Percentiles rank a stretch among this genome's conserved stretches.
Evolutionary conservation across 1,140 invertebrate genomes (phyloP).

Genomic region (Heliconius nattereri): DNA sequence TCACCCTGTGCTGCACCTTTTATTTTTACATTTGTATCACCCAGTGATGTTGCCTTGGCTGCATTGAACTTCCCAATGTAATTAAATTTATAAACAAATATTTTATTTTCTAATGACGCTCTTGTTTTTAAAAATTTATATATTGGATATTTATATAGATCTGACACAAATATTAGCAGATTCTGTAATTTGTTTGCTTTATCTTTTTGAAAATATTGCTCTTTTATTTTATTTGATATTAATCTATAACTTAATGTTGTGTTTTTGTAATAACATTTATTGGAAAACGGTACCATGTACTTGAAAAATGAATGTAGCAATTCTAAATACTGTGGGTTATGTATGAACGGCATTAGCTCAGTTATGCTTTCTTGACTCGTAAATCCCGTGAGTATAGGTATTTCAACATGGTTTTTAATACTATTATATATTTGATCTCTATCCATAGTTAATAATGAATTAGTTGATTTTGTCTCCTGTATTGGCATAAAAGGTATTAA

Average conservation of each 20-base stretch:
- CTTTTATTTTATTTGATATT: conserved; percentile 54
- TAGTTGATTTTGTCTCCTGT: conserved; percentile 51
- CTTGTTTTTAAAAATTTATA: conserved; percentile 59
- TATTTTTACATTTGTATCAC: conserved; percentile 44
- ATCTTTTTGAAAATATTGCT: conserved; percentile 57
- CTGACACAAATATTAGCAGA: conserved; percentile 58
- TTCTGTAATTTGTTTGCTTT: conserved; percentile 46
- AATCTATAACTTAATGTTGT: conserved; percentile 45
- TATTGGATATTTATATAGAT: conserved; percentile 63
- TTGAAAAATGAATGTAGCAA: conserved; percentile 52
- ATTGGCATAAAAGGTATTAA: conserved; percentile 64
- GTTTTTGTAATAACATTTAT: conserved; percentile 56
- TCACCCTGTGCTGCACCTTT: conserved; percentile 68
- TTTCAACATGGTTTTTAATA: conserved; percentile 37
- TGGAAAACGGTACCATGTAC: conserved; percentile 64
- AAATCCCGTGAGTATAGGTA: conserved; percentile 65
- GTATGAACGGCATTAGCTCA: conserved; percentile 69
- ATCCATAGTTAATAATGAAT: conserved; percentile 47
- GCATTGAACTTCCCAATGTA: conserved; percentile 63
- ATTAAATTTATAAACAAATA: conserved; percentile 70
- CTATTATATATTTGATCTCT: conserved; percentile 44
- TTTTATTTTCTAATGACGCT: conserved; percentile 35
- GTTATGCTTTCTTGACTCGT: conserved; percentile 69
- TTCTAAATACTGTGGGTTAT: conserved; percentile 55
- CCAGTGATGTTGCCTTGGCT: conserved; percentile 56